Evolutionary conservation across 2,888 invertebrate species (phyloP).

Genomic region (Hyalella azteca): DNA sequence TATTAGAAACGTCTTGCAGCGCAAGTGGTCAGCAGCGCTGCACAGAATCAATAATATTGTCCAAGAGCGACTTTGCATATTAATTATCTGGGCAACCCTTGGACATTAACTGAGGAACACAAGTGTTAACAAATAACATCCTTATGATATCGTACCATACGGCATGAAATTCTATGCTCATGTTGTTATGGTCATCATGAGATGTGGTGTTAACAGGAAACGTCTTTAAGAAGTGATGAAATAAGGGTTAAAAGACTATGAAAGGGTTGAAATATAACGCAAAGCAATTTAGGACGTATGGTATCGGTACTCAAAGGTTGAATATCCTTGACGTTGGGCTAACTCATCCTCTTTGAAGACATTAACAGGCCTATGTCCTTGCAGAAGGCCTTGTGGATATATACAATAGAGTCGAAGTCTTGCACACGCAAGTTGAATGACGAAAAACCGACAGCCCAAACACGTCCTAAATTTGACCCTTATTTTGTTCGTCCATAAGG

Average conservation of each 20-base stretch:
- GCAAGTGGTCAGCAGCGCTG: slow-evolving; percentile 23
- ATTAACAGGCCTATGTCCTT: slow-evolving; percentile 17
- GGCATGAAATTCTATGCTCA: too few relatives aligned
- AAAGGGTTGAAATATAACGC: background rate
- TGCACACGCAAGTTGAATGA: too few relatives aligned
- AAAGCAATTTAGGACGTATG: background rate
- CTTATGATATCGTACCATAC: too few relatives aligned
- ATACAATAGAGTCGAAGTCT: background rate
- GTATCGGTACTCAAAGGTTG: background rate
- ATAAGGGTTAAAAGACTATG: slow-evolving; percentile 9
- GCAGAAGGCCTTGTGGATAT: background rate
- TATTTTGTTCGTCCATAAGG: too few relatives aligned
- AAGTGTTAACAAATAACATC: too few relatives aligned
- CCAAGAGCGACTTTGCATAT: slow-evolving; percentile 39
- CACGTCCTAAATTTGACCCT: too few relatives aligned
- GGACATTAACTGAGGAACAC: slow-evolving; percentile 31
- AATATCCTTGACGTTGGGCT: background rate
- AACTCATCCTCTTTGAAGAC: slow-evolving; percentile 37
- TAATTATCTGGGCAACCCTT: slow-evolving; percentile 34
- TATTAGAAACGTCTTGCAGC: background rate
- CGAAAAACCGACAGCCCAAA: too few relatives aligned
- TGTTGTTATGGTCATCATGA: too few relatives aligned
- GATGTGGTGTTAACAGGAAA: too few relatives aligned
- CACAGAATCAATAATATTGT: slow-evolving; percentile 37
- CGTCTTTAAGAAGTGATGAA: background rate